A percentile compares a stretch with the other conserved stretches of the same genome.
Conservation (phyloP, 2,888 invertebrate genomes). For the Erebia epiphron region DNA sequence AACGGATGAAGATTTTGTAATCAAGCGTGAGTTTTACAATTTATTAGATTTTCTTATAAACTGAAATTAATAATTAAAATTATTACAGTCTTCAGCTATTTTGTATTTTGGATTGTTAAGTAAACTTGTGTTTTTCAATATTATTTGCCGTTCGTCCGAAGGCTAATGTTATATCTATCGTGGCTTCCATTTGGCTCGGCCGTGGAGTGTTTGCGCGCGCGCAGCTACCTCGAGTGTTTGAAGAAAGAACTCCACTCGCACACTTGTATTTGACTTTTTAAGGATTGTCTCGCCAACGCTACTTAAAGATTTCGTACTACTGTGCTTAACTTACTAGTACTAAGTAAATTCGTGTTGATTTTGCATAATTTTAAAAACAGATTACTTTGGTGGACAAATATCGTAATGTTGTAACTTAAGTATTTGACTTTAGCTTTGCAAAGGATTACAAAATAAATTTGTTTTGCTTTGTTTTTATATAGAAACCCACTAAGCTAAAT, state of each 20-base stretch:
- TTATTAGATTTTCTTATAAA: too few species aligned
- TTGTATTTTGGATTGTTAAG: neutral
- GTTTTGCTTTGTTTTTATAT: neutral
- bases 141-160: conserved; percentile 26
- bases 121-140: conserved; percentile 9
- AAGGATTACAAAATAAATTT: neutral
- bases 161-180: conserved; percentile 33
- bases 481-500: neutral
- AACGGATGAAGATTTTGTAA: too few species aligned
- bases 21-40: too few species aligned
- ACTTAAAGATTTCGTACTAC: conserved; percentile 35
- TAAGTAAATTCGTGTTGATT: conserved; percentile 15
- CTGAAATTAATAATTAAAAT: too few species aligned
- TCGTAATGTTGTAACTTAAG: conserved; percentile 6
- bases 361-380: conserved; percentile 29
- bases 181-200: conserved; percentile 35
- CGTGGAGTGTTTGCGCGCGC: conserved; percentile 42
- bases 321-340: conserved; percentile 27
- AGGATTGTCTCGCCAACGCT: conserved; percentile 38
- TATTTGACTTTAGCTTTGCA: conserved; percentile 15
- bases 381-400: conserved; percentile 8
- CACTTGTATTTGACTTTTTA: conserved; percentile 40
- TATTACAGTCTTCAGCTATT: neutral
- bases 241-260: conserved; percentile 37
- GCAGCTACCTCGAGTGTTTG: conserved; percentile 35